These are phyloP conservation scores for Otolemur crassicaudatus DNA, from an alignment of 2,797 vertebrate genomes.

Conservation along the genomic window DNA sequence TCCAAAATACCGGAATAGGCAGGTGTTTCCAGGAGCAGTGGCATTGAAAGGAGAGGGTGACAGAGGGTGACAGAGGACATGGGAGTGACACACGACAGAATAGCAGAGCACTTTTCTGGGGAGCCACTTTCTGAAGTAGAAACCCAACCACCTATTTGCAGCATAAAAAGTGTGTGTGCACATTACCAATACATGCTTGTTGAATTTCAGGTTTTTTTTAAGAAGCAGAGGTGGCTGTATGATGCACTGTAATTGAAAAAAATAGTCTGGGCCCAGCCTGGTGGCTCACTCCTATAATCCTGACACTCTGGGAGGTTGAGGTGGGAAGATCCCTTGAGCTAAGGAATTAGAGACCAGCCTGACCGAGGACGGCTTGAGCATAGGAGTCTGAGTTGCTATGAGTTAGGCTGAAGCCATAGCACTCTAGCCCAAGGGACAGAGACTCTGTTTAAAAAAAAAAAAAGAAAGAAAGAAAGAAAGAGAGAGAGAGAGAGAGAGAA, in stretches of 20 bases:
- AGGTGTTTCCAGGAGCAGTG: neutral
- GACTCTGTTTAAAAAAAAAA: too few relatives aligned
- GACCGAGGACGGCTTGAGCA: too few relatives aligned
- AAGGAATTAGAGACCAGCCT: too few relatives aligned
- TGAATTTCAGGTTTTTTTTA: neutral
- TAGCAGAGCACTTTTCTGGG: neutral
- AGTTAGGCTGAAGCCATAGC: too few relatives aligned
- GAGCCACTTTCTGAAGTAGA: neutral
- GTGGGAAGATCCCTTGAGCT: too few relatives aligned
- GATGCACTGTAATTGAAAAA: neutral
- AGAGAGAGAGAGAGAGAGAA: too few relatives aligned
- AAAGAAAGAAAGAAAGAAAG: neutral
- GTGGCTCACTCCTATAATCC: too few relatives aligned
- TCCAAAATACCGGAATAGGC: neutral
- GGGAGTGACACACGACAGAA: neutral
- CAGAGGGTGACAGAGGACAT: neutral
- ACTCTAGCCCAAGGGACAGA: too few relatives aligned
- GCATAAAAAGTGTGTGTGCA: neutral
- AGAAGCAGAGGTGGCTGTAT: neutral
- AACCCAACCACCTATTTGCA: neutral
- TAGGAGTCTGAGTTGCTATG: too few relatives aligned
- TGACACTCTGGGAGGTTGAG: too few relatives aligned
- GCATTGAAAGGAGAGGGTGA: neutral
- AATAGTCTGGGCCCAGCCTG: neutral
- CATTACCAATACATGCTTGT: neutral